Evolutionary conservation across 35 echinoderm and acorn worm genomes (phyloP).

Genomic region (Apostichopus parvimensis): DNA sequence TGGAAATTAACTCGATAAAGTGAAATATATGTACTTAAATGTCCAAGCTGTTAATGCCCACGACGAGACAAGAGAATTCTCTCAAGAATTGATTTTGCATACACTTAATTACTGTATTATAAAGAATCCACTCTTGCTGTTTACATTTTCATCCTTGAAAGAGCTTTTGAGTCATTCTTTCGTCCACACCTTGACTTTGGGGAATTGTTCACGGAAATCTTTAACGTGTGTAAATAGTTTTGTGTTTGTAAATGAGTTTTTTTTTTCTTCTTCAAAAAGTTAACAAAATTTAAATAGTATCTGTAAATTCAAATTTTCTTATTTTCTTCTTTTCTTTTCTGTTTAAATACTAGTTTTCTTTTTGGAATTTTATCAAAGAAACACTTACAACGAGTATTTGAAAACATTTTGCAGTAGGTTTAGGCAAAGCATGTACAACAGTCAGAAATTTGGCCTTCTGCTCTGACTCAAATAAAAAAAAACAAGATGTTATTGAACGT

Average conservation of each 20-base stretch:
- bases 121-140: neutral
- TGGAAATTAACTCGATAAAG: too few relatives aligned
- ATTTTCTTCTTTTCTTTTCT: neutral
- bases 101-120: neutral
- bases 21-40: too few relatives aligned
- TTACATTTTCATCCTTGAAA: neutral
- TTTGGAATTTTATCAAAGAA: neutral
- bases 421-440: neutral
- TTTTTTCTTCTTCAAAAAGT: neutral
- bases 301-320: slow-evolving; percentile 19
- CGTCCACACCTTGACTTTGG: slow-evolving; percentile 1
- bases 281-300: slow-evolving; percentile 31
- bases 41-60: too few relatives aligned
- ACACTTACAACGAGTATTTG: neutral
- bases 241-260: slow-evolving; percentile 49
- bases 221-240: slow-evolving; percentile 34
- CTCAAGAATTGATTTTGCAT: too few relatives aligned
- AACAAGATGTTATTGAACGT: neutral
- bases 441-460: neutral
- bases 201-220: neutral
- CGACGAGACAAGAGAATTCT: too few relatives aligned
- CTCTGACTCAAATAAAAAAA: neutral
- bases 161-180: neutral
- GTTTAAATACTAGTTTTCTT: neutral
- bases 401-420: neutral